phyloP scores from a whole-genome alignment of 2,113 vertebrate genomes.

The Otocyon megalotis region DNA sequence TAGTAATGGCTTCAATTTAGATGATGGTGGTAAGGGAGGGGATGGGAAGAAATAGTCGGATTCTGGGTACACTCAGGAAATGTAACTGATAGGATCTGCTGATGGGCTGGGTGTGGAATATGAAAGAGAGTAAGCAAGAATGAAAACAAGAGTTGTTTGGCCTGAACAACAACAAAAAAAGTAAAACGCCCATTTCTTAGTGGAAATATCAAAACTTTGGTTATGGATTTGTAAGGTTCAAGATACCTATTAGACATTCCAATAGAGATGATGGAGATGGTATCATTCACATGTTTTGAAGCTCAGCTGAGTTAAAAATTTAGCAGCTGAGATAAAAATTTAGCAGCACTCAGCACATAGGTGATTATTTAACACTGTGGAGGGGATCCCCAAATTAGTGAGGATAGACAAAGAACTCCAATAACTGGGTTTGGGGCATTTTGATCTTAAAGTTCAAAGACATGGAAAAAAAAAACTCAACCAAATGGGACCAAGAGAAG shows the following conservation, averaged over 20 bases:
- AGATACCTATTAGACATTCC: too few relatives aligned
- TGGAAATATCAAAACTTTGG: not conserved
- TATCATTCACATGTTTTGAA: not conserved
- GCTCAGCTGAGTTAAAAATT: not conserved
- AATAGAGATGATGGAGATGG: not conserved
- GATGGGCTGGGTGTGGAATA: not conserved
- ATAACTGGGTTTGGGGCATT: not conserved
- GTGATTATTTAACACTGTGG: not conserved
- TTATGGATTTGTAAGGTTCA: not conserved
- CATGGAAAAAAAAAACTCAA: not conserved
- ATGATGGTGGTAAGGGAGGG: not conserved
- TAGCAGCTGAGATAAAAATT: not conserved
- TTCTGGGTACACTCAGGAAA: not conserved
- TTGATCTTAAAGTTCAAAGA: not conserved
- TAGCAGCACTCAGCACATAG: not conserved
- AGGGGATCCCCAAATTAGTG: too few relatives aligned
- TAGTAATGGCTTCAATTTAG: fast-evolving
- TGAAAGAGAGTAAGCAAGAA: not conserved
- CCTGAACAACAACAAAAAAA: not conserved
- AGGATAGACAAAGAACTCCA: not conserved
- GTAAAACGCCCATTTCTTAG: not conserved
- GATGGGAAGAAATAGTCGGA: not conserved
- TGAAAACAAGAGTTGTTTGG: not conserved
- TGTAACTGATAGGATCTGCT: not conserved
- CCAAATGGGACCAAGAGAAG: not conserved